Conservation (phyloP, 2,113 vertebrate species). For the Myiagra hebetior region DNA sequence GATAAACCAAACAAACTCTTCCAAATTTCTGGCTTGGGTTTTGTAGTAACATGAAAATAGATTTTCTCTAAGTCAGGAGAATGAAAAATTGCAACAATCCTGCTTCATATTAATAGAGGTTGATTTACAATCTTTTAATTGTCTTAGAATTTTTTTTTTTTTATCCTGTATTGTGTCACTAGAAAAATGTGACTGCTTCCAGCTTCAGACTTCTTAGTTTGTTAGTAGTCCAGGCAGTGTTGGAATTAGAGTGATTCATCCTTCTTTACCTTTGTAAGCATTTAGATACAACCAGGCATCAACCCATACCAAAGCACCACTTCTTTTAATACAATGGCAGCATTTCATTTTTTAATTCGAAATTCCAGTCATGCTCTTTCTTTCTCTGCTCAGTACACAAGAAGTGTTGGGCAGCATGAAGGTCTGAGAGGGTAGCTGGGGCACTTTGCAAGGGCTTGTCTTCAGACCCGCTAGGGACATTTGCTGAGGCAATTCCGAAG, state of each 20-base stretch:
- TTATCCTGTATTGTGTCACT: neutral
- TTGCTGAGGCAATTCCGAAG: neutral
- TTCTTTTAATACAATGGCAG: neutral
- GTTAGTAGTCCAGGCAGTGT: neutral
- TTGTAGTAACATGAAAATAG: neutral
- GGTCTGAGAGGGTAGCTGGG: neutral
- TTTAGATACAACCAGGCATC: neutral
- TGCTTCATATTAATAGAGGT: neutral
- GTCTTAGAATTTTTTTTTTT: neutral
- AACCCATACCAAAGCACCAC: neutral
- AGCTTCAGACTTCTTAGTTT: neutral
- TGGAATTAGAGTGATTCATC: neutral
- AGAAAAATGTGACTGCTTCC: neutral
- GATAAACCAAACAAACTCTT: neutral
- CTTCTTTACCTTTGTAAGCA: neutral
- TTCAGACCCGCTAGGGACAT: neutral
- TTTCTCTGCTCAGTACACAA: neutral
- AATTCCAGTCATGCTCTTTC: neutral
- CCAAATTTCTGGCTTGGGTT: neutral
- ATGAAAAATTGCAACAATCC: neutral
- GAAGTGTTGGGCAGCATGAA: neutral
- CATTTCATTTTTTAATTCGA: neutral
- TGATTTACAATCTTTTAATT: neutral
- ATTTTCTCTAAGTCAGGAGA: neutral
- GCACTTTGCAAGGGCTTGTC: neutral